Conservation (phyloP, 2,113 vertebrate genomes). For the Genyomyrus donnyi region DNA sequence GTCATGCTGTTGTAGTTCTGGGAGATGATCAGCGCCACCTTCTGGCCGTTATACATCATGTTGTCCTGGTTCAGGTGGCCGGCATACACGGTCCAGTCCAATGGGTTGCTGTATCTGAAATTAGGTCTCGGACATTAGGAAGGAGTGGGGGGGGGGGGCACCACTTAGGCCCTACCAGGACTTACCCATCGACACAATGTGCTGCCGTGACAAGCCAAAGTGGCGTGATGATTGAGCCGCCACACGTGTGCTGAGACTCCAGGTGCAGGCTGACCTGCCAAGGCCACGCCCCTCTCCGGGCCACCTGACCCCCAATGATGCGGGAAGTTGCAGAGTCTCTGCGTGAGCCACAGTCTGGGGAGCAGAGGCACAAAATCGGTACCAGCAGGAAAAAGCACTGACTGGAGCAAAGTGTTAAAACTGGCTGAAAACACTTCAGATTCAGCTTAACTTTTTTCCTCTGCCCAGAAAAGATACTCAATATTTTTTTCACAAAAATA, state of each 20-base stretch:
- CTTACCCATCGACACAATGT: conserved; percentile 80
- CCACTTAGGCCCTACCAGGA: neutral
- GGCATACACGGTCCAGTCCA: conserved; percentile 33
- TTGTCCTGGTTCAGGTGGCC: conserved; percentile 27
- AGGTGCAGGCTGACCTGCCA: conserved; percentile 90
- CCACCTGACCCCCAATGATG: conserved; percentile 74
- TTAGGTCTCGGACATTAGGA: neutral
- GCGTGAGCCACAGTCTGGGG: conserved; percentile 67
- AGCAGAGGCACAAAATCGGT: neutral
- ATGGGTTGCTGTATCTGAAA: conserved; percentile 19
- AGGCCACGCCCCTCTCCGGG: conserved; percentile 67
- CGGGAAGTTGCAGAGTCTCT: conserved; percentile 43
- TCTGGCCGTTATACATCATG: neutral
- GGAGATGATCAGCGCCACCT: conserved; percentile 39
- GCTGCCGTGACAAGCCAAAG: conserved; percentile 82
- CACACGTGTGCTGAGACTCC: conserved; percentile 63
- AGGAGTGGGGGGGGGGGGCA: too few relatives aligned
- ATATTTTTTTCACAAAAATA: too few relatives aligned
- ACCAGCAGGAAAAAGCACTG: neutral
- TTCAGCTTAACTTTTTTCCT: neutral
- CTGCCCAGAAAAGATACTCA: neutral
- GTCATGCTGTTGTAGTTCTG: conserved; percentile 33
- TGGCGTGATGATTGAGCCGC: conserved; percentile 75
- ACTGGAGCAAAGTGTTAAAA: neutral
- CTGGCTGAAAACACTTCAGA: neutral